Evolutionary conservation across 2,888 invertebrate species (phyloP).

Genomic region (Merodon equestris): DNA sequence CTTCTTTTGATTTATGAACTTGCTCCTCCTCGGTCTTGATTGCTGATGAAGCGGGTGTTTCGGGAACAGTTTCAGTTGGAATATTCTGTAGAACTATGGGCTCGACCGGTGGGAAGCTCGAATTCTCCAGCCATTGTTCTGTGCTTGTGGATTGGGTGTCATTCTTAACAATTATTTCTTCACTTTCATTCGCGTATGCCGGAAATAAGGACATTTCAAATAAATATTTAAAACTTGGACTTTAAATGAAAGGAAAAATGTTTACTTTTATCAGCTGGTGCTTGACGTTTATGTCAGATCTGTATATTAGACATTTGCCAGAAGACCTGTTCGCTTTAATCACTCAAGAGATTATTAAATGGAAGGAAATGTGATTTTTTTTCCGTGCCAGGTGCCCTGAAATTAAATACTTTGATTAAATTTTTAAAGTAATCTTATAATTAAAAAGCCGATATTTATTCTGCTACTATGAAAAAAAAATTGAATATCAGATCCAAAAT

Average conservation of each 20-base stretch:
- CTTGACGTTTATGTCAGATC: not conserved
- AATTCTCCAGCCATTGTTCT: slow-evolving; percentile 68
- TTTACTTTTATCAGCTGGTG: no score
- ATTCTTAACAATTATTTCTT: not conserved
- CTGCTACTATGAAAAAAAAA: no score
- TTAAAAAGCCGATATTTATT: no score
- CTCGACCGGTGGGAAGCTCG: slow-evolving; percentile 57
- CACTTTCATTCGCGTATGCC: slow-evolving; percentile 49
- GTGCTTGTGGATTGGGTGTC: not conserved
- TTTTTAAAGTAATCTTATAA: no score
- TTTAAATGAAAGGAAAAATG: not conserved
- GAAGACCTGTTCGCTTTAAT: no score
- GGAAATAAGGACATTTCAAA: slow-evolving; percentile 70
- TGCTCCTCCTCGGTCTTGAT: not conserved
- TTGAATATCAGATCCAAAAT: no score
- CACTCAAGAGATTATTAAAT: no score
- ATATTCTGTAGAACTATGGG: slow-evolving; percentile 12
- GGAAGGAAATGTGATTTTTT: no score
- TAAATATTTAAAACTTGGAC: not conserved
- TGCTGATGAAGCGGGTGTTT: no score
- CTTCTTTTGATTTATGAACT: slow-evolving; percentile 15
- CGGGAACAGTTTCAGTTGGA: not conserved
- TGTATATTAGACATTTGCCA: no score
- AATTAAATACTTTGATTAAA: no score
- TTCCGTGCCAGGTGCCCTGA: no score